Evolutionary conservation across 2,888 invertebrate species (phyloP), one percentile per base, ranked within the genome.

Genomic region (Formica aserva): DNA sequence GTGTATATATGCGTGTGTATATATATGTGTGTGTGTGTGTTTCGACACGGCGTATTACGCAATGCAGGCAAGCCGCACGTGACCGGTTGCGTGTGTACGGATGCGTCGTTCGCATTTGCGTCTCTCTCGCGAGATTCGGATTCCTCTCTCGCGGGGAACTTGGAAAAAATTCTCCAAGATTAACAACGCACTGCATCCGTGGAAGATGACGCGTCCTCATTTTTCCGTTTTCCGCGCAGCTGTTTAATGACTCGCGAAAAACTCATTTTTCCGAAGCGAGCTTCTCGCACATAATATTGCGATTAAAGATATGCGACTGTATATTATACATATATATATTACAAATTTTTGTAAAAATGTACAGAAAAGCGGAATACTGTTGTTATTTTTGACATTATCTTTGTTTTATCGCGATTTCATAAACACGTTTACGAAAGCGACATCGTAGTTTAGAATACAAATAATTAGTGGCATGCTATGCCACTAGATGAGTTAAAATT

Each of bases 11-110:
- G 82, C 22, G 22, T 22, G 22, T 22, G 0, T 22, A 22, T 22
- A 22, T 55, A 57, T 71, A 71, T 1, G 5, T 15, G 41, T 55
- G 65, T 29, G 48, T 71, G 76, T 82, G 82, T 69, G 76, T 76
- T 57, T 48, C 45, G 35, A 6, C 52, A n/a, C 71, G 52, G 52
- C 65, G 65, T 48, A 71, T 84, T 84, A 71, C 76, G 84, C 71
- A 85, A 84, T 69, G 41, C 48, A 55, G 57, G 2, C 63, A 29
- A 41, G 11, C 35, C n/a, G 82, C 82, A 84, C 84, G 82, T 82
- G 84, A 69, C 75, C 32, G 26, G 29, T 22, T 6, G 38, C 48
- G 62, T 22, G 32, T 60, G 45, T 32, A 67, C 32, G 8, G 18
- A 22, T 32, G 57, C 45, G 26, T 66, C 45, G 66, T 29, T 77